These are phyloP conservation scores for rat (Rattus norvegicus) DNA, from an alignment of 2,113 vertebrate genomes.

Conservation along the genomic window GRCr8 NC_086025.1:115951501-115952000, in stretches of 20 bases:
- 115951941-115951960: no score
- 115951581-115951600: not conserved
- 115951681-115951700: not conserved
- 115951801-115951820: not conserved
- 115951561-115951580: not conserved
- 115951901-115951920: not conserved
- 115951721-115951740: not conserved
- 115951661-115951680: not conserved
- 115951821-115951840: not conserved
- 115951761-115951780: not conserved
- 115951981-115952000: no score
- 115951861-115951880: not conserved
- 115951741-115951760: not conserved
- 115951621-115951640: not conserved
- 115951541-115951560: not conserved
- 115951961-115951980: no score
- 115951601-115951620: not conserved
- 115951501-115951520: conserved; percentile 24
- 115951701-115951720: not conserved
- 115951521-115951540: not conserved
- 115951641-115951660: not conserved
- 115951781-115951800: not conserved
- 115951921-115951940: no score
- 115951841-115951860: no score
- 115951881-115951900: not conserved